Evolutionary conservation across 2,888 invertebrate genomes (phyloP), one percentile per base, ranked within the genome.

Genomic region (Podabrus alpinus): DNA sequence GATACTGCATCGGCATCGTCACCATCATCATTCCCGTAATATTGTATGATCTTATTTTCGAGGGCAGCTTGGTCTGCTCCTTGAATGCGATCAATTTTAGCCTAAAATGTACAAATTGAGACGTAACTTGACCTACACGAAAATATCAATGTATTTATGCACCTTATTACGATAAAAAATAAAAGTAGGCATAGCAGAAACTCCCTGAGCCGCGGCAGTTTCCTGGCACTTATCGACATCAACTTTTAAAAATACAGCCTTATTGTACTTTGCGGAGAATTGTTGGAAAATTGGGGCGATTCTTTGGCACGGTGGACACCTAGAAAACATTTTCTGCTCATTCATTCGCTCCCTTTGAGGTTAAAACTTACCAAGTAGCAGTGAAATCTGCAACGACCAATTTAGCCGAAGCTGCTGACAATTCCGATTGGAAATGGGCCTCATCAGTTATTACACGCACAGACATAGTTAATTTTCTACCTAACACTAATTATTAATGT

Each of bases 151-250:
- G 45, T n/a, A n/a, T n/a, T 24, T 45, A 69, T 79, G 84, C 86
- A 93, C 93, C 85, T 93, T 91, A 86, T 95, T 98, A 81, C 95
- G 92, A 86, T 95, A 98, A 85, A 99, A 97, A 80, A 97, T 92
- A 85, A 99, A 99, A 0, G 99, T 99, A 19, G 99, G 99, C 98
- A 99, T 98, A 0, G 98, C 97, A 73, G 94, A 94, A 60, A 99
- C 95, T 71, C 96, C 96, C 85, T 98, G 95, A 13, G 91, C 89
- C 21, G 93, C 91, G 1, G 98, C 97, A 10, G 95, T 95, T 81
- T 96, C 97, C 81, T 93, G 93, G 83, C 96, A 98, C 87, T 94
- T 92, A 85, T 99, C 98, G 15, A 99, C 98, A 87, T 98, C 97
- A 9, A 99, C 95, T 88, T 98, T 97, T 15, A 97, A 88, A 85